Percentiles rank a stretch among this genome's conserved stretches.
Evolutionary conservation across 1,140 invertebrate species (phyloP).

Genomic region (Acromyrmex charruanus): DNA sequence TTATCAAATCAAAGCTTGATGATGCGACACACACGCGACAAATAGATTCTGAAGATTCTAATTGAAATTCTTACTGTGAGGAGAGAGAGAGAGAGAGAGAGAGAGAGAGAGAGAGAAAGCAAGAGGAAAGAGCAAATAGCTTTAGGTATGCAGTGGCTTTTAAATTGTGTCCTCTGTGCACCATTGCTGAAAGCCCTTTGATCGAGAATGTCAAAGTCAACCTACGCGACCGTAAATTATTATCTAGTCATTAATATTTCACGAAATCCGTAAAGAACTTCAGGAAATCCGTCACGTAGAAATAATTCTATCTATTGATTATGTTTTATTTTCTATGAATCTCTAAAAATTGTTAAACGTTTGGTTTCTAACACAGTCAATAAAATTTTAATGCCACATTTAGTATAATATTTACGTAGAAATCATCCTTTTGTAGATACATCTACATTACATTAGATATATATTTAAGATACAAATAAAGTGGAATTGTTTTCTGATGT

Average conservation of each 20-base stretch:
- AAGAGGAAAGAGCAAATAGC: slow-evolving; percentile 24
- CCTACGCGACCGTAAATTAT: slow-evolving; percentile 66
- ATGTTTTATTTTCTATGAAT: not conserved
- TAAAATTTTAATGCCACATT: not conserved
- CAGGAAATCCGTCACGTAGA: not conserved
- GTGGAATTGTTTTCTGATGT: not conserved
- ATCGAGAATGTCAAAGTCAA: slow-evolving; percentile 68
- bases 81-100: not conserved
- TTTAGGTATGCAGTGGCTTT: slow-evolving; percentile 50
- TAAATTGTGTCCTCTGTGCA: slow-evolving; percentile 69
- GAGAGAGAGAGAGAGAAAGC: not conserved
- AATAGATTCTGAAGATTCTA: slow-evolving; percentile 66
- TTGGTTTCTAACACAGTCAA: not conserved
- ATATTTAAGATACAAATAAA: slow-evolving; percentile 15
- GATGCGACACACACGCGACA: not conserved
- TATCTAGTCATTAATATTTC: slow-evolving; percentile 64
- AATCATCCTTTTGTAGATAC: not conserved
- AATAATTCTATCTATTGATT: slow-evolving; percentile 11
- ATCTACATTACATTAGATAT: not conserved
- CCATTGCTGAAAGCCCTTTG: slow-evolving; percentile 54
- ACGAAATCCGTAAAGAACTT: slow-evolving; percentile 29
- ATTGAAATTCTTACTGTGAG: slow-evolving; percentile 72
- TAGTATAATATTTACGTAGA: not conserved
- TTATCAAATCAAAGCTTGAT: slow-evolving; percentile 54
- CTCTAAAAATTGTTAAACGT: not conserved